Conservation (phyloP, 64 coral and sea anemone species). For the Stichodactyla helianthus region DNA sequence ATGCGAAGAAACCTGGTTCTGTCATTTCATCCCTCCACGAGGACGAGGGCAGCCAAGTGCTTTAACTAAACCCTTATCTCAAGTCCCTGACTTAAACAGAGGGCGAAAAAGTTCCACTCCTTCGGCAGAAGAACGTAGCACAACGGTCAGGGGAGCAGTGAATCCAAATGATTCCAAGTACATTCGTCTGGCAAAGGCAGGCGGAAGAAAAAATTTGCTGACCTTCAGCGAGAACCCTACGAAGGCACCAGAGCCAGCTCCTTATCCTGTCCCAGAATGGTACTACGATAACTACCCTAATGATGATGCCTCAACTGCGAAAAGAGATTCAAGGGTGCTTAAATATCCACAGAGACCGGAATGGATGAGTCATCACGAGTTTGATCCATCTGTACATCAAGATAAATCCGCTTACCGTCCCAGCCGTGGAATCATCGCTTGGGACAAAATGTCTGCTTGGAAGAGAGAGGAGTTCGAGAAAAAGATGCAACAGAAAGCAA, state of each 20-base stretch:
- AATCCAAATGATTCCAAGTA: conserved; percentile 40
- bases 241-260: not conserved
- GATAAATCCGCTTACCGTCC: not conserved
- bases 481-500: conserved; percentile 15
- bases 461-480: conserved; percentile 51
- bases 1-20: conserved; percentile 54
- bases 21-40: not conserved
- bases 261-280: conserved; percentile 47
- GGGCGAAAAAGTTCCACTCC: not conserved
- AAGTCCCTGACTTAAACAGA: conserved; percentile 48
- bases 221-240: conserved; percentile 33
- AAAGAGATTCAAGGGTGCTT: conserved; percentile 11
- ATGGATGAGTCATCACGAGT: conserved; percentile 45
- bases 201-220: conserved; percentile 40
- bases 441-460: conserved; percentile 52
- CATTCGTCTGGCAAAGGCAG: conserved; percentile 48
- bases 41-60: conserved; percentile 7
- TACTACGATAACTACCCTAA: conserved; percentile 31
- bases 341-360: conserved; percentile 29
- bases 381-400: not conserved
- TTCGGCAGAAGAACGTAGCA: not conserved
- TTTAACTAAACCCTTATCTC: conserved; percentile 26
- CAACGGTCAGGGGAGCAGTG: not conserved
- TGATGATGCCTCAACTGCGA: not conserved
- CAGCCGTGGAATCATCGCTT: conserved; percentile 41